Evolutionary conservation across 2,113 vertebrate species (phyloP), one percentile per base, ranked within the genome.

Genomic region (Pterocles gutturalis): DNA sequence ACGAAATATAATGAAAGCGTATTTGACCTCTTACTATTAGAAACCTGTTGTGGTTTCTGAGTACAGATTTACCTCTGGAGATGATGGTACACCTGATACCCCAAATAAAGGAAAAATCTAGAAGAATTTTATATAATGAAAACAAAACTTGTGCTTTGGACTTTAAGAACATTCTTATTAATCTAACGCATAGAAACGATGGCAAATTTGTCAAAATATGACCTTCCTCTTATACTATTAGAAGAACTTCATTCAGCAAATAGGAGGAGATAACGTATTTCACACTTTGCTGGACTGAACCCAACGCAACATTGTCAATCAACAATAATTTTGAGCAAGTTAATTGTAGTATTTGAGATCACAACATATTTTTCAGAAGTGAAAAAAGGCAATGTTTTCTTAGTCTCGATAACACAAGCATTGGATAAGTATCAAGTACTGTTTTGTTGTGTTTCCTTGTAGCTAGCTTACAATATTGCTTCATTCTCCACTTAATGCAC

Each of bases 361-460:
- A 36, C 33, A 83, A 81, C 3, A 41, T 19, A 41, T 19, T 51
- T 58, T 78, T 43, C 51, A 72, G 29, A 73, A 84, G 33, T 36
- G 22, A 69, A 70, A 48, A 28, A 45, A 77, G 33, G 10, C 81
- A 85, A 0, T 6, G 18, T n/a, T 80, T 41, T 72, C 62, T 29
- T 18, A 11, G 10, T 13, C 70, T 65, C 2, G 0, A 31, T 13
- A 80, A 48, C 25, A 85, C 16, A 62, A 72, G 46, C 46, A 31
- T 2, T 92, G 85, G 84, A 29, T 24, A 66, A 73, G 38, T 24
- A 66, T 46, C 92, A 84, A 89, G 60, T 8, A 60, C 9, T 94
- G 92, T 89, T 93, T 60, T 89, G 72, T 65, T 85, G 28, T 77
- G 88, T 92, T 94, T 94, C 67, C 75, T 45, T 14, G 83, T 94